Evolutionary conservation across 2,888 invertebrate species (phyloP).

Genomic region (Steinernema scapterisci): DNA sequence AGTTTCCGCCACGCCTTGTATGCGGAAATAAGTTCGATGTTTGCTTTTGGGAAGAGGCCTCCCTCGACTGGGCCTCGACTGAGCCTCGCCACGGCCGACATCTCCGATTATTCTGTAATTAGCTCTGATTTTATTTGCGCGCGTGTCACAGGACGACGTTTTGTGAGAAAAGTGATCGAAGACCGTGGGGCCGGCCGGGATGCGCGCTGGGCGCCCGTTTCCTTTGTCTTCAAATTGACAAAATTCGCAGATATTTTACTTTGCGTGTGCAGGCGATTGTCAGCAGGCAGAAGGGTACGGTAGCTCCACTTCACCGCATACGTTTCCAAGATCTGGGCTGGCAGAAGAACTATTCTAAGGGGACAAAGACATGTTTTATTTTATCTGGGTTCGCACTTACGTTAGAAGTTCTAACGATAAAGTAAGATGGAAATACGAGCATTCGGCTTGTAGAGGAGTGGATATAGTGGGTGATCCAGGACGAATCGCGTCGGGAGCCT

Average conservation of each 20-base stretch:
- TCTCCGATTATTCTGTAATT: constrained; percentile 26
- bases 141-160: constrained; percentile 12
- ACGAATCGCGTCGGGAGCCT: neutral
- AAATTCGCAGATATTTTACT: constrained; percentile 14
- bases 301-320: neutral
- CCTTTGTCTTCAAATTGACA: constrained; percentile 15
- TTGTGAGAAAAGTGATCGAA: constrained; percentile 24
- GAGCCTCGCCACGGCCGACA: neutral
- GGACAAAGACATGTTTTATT: too few relatives aligned
- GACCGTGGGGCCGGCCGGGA: constrained; percentile 3
- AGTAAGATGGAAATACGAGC: neutral
- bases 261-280: constrained; percentile 8
- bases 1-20: neutral
- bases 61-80: neutral
- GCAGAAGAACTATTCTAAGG: too few relatives aligned
- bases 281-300: constrained; percentile 11
- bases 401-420: too few relatives aligned
- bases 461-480: too few relatives aligned
- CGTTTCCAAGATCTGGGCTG: too few relatives aligned
- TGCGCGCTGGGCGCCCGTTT: constrained; percentile 6
- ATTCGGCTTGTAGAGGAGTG: too few relatives aligned
- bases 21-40: constrained; percentile 11
- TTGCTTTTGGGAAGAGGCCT: neutral
- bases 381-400: too few relatives aligned
- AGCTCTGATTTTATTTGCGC: constrained; percentile 32